Base-by-base conservation (phyloP, 2,113 vertebrate species). In the Corydoras sp. region DNA sequence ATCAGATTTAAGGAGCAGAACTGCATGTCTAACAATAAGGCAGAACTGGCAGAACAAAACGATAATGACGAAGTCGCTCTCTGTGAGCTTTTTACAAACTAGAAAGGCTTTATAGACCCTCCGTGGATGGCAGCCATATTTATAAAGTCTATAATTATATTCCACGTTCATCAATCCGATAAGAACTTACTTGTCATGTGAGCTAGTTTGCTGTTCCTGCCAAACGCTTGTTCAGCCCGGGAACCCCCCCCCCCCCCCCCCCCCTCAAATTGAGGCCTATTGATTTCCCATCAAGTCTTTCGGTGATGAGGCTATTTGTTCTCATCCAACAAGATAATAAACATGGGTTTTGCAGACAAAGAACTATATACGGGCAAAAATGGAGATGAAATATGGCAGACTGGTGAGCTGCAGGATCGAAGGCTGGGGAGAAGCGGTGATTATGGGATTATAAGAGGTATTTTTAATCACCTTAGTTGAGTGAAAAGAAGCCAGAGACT, bases 401-500 rank as follows among this genome's bases (percentile, higher is more conserved):
- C 48, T 30, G 1, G 43, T 72, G 54, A 59, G 51, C 35, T 31
- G 62, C 9, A 32, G 54, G n/a, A 8, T 53, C 56, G 32, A n/a
- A 66, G 11, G 18, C 71, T 29, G 15, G 13, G 56, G 49, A 67
- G 58, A 61, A 43, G 58, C 29, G 18, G 72, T 43, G 49, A 73
- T 67, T 66, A 73, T 35, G 48, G 64, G 71, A 29, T 68, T 9
- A 48, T 67, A 67, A 73, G 64, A 73, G 56, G 58, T 62, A 54
- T 73, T 73, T 73, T 67, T 73, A 73, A 73, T 73, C 64, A 73
- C 64, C 65, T 67, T 48, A n/a, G 72, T 58, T 30, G 56, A 55
- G 72, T 60, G 30, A 67, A 73, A 54, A 62, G 5, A 5, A 62
- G 58, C 58, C 72, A 59, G 15, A 30, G n/a, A 35, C 71, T 73